phyloP scores from a whole-genome alignment of 2,113 vertebrate species.

The Hemichromis elongatus region DNA sequence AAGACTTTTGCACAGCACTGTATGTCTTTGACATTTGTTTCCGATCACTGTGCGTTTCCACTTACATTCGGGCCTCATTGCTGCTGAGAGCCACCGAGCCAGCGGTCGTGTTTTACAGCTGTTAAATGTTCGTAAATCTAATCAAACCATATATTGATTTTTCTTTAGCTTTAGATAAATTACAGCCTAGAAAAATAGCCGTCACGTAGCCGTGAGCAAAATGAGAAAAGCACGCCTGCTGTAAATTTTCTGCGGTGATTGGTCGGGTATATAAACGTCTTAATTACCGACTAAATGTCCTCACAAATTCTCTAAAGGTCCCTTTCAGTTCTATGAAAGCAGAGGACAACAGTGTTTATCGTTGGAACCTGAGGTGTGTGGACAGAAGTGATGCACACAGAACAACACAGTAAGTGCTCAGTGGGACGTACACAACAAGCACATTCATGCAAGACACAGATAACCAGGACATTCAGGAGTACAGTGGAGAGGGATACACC shows the following conservation, averaged over 20 bases:
- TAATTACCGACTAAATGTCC: background rate
- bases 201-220: background rate
- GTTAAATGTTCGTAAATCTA: constrained; percentile 12
- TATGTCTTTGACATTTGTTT: background rate
- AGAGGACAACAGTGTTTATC: background rate
- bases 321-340: background rate
- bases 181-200: background rate
- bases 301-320: background rate
- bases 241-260: background rate
- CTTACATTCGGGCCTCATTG: background rate
- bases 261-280: background rate
- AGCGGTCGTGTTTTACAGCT: background rate
- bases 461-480: background rate
- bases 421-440: background rate
- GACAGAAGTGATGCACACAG: background rate
- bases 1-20: background rate
- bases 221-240: background rate
- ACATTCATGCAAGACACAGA: background rate
- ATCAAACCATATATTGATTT: constrained; percentile 30
- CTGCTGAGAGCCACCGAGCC: background rate
- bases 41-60: background rate
- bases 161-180: background rate
- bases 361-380: background rate
- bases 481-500: background rate
- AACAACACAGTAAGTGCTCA: background rate